Evolutionary conservation across 2,888 invertebrate species (phyloP).

Genomic region (Axea sp.): DNA sequence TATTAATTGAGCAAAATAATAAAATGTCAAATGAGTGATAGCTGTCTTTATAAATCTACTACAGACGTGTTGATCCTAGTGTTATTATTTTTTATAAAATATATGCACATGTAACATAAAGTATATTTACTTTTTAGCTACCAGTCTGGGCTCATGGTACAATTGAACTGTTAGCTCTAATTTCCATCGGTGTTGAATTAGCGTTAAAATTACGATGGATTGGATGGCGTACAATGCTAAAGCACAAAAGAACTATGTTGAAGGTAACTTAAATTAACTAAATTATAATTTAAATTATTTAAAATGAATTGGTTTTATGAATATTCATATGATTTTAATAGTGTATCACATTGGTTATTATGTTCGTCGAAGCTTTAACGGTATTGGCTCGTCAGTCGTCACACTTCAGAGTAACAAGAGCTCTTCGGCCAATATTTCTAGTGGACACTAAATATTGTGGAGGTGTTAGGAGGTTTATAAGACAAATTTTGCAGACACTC

Average conservation of each 20-base stretch:
- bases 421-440: conserved; percentile 92
- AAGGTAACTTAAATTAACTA: conserved; percentile 82
- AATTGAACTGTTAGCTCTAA: conserved; percentile 88
- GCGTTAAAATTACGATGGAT: conserved; percentile 92
- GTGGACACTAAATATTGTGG: conserved; percentile 92
- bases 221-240: conserved; percentile 89
- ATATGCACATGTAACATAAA: no score
- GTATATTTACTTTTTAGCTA: no score
- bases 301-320: no score
- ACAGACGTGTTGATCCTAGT: no score
- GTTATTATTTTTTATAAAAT: no score
- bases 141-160: conserved; percentile 90
- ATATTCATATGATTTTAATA: conserved; percentile 76
- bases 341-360: conserved; percentile 87
- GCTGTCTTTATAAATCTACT: no score
- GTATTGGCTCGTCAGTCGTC: conserved; percentile 90
- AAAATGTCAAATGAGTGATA: no score
- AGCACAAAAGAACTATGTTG: conserved; percentile 90
- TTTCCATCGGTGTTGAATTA: conserved; percentile 88
- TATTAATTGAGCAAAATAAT: no score
- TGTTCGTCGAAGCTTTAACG: conserved; percentile 90
- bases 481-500: conserved; percentile 91
- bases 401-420: conserved; percentile 92
- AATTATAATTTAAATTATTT: neutral
- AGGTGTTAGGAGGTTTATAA: conserved; percentile 86